These are phyloP conservation scores for Xanthostigma xanthostigma DNA, from an alignment of 2,888 invertebrate species.

Conservation along the genomic window DNA sequence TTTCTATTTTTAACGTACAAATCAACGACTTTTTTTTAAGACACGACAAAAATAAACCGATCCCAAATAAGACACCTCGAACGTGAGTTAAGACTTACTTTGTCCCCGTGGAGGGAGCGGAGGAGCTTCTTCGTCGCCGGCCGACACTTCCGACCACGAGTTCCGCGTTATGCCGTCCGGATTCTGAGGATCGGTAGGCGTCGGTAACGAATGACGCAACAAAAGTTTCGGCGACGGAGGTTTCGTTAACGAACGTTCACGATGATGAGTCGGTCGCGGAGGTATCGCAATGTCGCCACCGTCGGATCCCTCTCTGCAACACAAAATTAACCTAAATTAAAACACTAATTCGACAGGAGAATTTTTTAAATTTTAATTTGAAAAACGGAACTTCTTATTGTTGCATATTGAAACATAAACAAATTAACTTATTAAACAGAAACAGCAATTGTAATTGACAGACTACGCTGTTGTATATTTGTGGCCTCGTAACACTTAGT, in stretches of 20 bases:
- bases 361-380: too few species aligned
- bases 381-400: too few species aligned
- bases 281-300: slow-evolving; percentile 29
- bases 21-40: not conserved
- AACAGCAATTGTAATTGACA: too few species aligned
- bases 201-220: slow-evolving; percentile 33
- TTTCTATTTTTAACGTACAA: not conserved
- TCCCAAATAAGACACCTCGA: not conserved
- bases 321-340: slow-evolving; percentile 2
- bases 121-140: slow-evolving; percentile 47
- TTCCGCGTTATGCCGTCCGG: slow-evolving; percentile 33
- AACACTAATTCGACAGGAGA: too few species aligned
- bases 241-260: slow-evolving; percentile 33
- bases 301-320: slow-evolving; percentile 20
- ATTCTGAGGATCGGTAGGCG: slow-evolving; percentile 29
- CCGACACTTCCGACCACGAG: slow-evolving; percentile 39
- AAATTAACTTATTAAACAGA: too few species aligned
- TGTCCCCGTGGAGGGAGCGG: slow-evolving; percentile 69
- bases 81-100: slow-evolving; percentile 29
- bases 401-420: too few species aligned
- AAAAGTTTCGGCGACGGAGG: slow-evolving; percentile 37
- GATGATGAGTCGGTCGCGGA: slow-evolving; percentile 32
- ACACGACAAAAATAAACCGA: not conserved
- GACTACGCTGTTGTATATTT: too few species aligned
- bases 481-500: too few species aligned